Conservation (phyloP, 1,140 invertebrate genomes). For the Trinorchestia longiramus region DNA sequence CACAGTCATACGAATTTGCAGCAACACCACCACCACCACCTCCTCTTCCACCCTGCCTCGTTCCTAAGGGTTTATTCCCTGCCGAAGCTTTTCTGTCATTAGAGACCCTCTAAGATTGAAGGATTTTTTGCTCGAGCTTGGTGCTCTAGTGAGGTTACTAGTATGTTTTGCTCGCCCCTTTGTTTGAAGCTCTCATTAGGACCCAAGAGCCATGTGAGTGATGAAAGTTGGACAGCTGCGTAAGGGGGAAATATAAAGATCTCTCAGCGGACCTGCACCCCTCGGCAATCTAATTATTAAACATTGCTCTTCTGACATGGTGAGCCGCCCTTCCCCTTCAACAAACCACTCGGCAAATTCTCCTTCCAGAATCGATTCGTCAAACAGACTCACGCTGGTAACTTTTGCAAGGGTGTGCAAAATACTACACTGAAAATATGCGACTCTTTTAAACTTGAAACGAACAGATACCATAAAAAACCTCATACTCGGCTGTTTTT, state of each 20-base stretch:
- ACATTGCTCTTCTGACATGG: slow-evolving; percentile 11
- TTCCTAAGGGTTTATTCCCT: slow-evolving; percentile 32
- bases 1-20: slow-evolving; percentile 47
- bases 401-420: neutral
- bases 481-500: too few relatives aligned
- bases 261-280: slow-evolving; percentile 44
- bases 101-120: slow-evolving; percentile 54
- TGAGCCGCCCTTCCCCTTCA: neutral
- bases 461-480: neutral
- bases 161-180: slow-evolving; percentile 52
- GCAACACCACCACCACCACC: neutral
- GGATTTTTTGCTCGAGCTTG: slow-evolving; percentile 24
- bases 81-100: slow-evolving; percentile 31
- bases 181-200: slow-evolving; percentile 41
- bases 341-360: slow-evolving; percentile 26
- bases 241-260: slow-evolving; percentile 48
- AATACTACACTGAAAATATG: neutral
- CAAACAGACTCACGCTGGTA: neutral
- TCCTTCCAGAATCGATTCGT: slow-evolving; percentile 41
- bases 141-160: neutral
- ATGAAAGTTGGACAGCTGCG: slow-evolving; percentile 41
- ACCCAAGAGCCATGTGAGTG: slow-evolving; percentile 12
- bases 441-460: neutral
- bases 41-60: neutral
- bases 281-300: slow-evolving; percentile 52